Evolutionary conservation across 2,888 invertebrate genomes (phyloP).

Genomic region (Trissoscelio sp.): DNA sequence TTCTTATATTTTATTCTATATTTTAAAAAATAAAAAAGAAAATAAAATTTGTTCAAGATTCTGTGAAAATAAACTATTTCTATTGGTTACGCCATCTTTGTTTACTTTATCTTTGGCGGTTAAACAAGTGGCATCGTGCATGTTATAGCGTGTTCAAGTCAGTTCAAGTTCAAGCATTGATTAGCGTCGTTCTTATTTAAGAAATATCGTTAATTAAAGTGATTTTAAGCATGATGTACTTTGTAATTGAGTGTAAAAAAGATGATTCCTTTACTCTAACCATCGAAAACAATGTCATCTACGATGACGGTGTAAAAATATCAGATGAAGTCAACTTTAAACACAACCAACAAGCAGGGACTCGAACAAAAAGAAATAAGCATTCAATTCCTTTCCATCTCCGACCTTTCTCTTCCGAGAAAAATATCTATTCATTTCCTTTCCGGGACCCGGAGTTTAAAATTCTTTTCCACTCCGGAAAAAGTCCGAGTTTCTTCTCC

Average conservation of each 20-base stretch:
- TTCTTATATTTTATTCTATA: constrained; percentile 1
- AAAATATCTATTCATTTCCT: too few relatives aligned
- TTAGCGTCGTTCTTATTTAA: background rate
- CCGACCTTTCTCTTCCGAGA: too few relatives aligned
- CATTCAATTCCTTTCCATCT: too few relatives aligned
- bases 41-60: background rate
- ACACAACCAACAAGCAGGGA: constrained; percentile 20
- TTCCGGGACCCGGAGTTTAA: too few relatives aligned
- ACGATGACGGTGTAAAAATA: constrained; percentile 22
- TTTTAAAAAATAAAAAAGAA: background rate
- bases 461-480: too few relatives aligned
- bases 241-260: constrained; percentile 18
- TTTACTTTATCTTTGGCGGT: background rate
- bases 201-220: background rate
- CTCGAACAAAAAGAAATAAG: too few relatives aligned
- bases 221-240: constrained; percentile 14
- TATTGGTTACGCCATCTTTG: constrained; percentile 19
- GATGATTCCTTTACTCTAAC: constrained; percentile 21
- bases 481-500: too few relatives aligned
- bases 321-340: constrained; percentile 20
- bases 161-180: background rate
- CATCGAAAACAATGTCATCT: constrained; percentile 10
- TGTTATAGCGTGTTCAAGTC: background rate
- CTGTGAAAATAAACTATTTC: constrained; percentile 2
- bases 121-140: background rate